A percentile compares a stretch with the other conserved stretches of the same genome.
These are phyloP conservation scores for Lasioglossum morio DNA, from an alignment of 2,888 invertebrate species.

Conservation along the genomic window DNA sequence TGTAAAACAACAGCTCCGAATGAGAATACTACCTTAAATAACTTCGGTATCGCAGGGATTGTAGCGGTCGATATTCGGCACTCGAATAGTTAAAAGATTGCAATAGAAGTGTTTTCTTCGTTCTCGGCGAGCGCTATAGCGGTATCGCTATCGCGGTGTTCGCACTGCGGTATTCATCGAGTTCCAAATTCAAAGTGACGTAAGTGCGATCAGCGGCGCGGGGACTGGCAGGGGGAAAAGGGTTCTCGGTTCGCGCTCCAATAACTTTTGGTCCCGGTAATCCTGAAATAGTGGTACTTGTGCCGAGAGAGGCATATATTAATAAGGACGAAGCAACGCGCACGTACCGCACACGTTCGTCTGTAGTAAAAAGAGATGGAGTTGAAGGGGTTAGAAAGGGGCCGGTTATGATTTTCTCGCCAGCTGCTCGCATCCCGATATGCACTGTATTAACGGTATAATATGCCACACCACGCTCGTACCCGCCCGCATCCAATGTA, in stretches of 20 bases:
- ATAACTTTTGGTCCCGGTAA: constrained; percentile 74
- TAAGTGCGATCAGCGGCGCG: constrained; percentile 53
- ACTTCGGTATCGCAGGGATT: neutral
- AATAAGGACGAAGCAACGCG: constrained; percentile 71
- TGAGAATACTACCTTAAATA: neutral
- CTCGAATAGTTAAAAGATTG: neutral
- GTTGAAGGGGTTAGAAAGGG: constrained; percentile 44
- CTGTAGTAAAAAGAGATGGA: constrained; percentile 40
- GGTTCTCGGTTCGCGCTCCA: constrained; percentile 61
- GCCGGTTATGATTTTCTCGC: constrained; percentile 77
- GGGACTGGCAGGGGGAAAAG: constrained; percentile 19
- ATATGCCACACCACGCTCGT: constrained; percentile 80
- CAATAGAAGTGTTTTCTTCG: neutral
- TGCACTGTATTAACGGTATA: constrained; percentile 81
- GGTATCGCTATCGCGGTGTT: neutral
- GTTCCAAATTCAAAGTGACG: constrained; percentile 48
- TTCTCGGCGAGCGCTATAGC: neutral
- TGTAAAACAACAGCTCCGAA: neutral
- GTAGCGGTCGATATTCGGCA: neutral
- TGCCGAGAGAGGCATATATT: constrained; percentile 73
- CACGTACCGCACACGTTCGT: constrained; percentile 19
- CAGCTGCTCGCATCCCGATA: constrained; percentile 80
- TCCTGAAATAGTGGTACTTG: constrained; percentile 75
- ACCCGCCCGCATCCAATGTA: constrained; percentile 75
- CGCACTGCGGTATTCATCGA: constrained; percentile 36